These are phyloP conservation scores for Drosophila kokeensis DNA, from an alignment of 2,888 invertebrate genomes.

Conservation along the genomic window DNA sequence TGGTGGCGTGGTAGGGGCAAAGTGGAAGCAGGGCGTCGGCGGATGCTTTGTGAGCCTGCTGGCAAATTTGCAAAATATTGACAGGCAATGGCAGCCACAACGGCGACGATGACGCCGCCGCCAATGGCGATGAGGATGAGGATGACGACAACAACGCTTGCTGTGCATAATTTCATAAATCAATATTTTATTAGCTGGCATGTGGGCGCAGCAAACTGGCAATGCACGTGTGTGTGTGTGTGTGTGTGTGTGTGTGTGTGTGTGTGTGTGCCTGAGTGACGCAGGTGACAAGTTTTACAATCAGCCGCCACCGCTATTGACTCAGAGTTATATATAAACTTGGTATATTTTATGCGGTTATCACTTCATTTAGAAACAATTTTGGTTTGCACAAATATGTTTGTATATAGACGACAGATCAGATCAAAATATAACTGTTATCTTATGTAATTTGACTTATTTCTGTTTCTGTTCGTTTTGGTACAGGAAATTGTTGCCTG, in stretches of 20 bases:
- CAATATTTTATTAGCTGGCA: constrained; percentile 78
- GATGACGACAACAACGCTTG: constrained; percentile 24
- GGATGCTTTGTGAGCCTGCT: constrained; percentile 43
- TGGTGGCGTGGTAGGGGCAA: background rate
- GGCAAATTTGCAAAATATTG: constrained; percentile 76
- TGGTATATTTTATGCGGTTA: background rate
- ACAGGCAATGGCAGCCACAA: constrained; percentile 50
- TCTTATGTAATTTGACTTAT: background rate
- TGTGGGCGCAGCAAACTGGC: constrained; percentile 32
- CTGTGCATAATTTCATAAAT: constrained; percentile 74
- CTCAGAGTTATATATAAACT: background rate
- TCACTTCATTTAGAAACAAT: background rate
- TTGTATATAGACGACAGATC: background rate
- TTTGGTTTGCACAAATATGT: background rate
- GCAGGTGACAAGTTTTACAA: constrained; percentile 48
- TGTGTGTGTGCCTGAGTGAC: background rate
- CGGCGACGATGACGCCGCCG: constrained; percentile 7
- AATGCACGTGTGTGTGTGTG: background rate
- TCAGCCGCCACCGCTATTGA: constrained; percentile 32
- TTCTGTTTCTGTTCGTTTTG: background rate
- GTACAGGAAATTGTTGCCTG: background rate
- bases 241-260: too few species aligned
- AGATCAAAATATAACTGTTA: background rate
- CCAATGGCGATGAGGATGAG: background rate
- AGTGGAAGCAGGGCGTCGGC: background rate